These are phyloP conservation scores for Alsophila aescularia DNA, from an alignment of 2,888 invertebrate species.

Conservation along the genomic window DNA sequence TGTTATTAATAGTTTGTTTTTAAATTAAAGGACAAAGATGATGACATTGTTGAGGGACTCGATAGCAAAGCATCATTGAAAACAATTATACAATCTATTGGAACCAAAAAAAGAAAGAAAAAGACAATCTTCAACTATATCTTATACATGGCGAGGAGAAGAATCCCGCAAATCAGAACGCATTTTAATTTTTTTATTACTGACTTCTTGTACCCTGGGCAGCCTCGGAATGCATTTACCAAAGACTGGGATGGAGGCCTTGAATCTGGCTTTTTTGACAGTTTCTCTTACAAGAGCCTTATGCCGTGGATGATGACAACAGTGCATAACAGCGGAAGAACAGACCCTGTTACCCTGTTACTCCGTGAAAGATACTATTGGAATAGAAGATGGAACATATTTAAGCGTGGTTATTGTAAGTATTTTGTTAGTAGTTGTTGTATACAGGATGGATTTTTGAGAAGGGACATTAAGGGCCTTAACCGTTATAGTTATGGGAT, in stretches of 20 bases:
- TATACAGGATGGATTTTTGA: too few species aligned
- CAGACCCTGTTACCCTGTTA: conserved; percentile 64
- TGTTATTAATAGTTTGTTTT: not conserved
- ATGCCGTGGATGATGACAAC: conserved; percentile 65
- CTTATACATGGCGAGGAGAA: not conserved
- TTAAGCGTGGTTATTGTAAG: conserved; percentile 50
- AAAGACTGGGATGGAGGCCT: conserved; percentile 72
- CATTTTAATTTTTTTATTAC: conserved; percentile 9
- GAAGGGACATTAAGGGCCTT: too few species aligned
- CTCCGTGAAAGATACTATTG: conserved; percentile 63
- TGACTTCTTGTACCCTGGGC: conserved; percentile 55
- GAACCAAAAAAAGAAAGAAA: conserved; percentile 44
- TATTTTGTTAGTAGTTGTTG: not conserved
- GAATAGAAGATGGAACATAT: conserved; percentile 40
- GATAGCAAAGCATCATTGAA: conserved; percentile 59
- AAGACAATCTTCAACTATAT: conserved; percentile 51
- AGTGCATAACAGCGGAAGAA: conserved; percentile 47
- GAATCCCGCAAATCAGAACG: not conserved
- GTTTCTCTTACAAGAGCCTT: conserved; percentile 62
- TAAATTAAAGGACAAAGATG: conserved; percentile 6
- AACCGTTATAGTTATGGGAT: too few species aligned
- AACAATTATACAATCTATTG: conserved; percentile 56
- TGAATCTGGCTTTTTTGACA: conserved; percentile 63
- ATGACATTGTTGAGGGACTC: conserved; percentile 46
- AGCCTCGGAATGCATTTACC: conserved; percentile 50